A percentile compares a stretch with the other conserved stretches of the same genome.
phyloP scores from a whole-genome alignment of 1,140 invertebrate species.

The Sarcophaga peregrina region DNA sequence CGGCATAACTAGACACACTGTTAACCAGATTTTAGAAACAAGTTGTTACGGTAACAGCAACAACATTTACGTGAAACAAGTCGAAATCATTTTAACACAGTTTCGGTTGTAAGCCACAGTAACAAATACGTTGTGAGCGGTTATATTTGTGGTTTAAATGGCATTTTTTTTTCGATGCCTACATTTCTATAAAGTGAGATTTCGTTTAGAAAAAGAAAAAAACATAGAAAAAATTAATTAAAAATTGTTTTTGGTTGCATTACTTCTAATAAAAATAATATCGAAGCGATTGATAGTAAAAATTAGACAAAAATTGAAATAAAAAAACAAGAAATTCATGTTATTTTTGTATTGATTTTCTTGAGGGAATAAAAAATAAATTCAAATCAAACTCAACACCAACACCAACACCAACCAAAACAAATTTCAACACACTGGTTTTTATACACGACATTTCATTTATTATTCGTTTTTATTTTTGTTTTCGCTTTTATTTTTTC shows the following conservation, averaged over 20 bases:
- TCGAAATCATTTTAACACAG: conserved; percentile 5
- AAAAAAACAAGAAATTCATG: neutral
- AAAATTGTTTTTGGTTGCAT: too few species aligned
- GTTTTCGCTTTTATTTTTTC: neutral
- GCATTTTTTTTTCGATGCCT: too few species aligned
- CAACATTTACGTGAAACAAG: conserved; percentile 7
- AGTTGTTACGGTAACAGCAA: conserved; percentile 3
- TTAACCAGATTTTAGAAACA: neutral
- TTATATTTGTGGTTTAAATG: too few species aligned
- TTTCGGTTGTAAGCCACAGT: conserved; percentile 39
- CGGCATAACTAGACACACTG: neutral
- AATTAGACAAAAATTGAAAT: too few species aligned
- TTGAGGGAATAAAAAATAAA: neutral
- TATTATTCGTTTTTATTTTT: neutral
- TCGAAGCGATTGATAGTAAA: too few species aligned
- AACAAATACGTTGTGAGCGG: neutral
- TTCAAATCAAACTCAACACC: neutral
- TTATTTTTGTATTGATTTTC: conserved; percentile 11
- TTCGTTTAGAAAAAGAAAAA: neutral
- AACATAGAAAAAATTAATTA: too few species aligned
- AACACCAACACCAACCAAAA: neutral
- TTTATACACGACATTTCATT: too few species aligned
- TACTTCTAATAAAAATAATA: too few species aligned
- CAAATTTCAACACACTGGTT: too few species aligned
- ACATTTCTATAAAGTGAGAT: too few species aligned